A percentile compares a stretch with the other conserved stretches of the same genome.
These are phyloP conservation scores for Perdix hodgsoniae DNA, from an alignment of 2,797 vertebrate species.

Conservation along the genomic window DNA sequence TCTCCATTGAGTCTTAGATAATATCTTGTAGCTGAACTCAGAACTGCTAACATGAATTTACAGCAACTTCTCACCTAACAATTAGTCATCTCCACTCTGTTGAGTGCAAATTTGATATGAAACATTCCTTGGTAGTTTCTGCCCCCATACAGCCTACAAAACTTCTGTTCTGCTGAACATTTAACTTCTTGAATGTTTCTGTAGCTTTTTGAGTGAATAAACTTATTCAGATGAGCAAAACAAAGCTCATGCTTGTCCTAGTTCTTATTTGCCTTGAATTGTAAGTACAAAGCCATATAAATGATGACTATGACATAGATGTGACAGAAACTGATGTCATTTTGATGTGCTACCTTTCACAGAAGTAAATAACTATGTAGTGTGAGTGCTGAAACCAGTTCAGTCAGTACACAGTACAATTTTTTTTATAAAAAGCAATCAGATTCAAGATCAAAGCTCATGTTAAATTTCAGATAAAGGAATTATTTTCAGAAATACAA, in stretches of 20 bases:
- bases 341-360: neutral
- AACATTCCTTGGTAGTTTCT: conserved; percentile 64
- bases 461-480: neutral
- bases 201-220: conserved; percentile 35
- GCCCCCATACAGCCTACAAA: conserved; percentile 73
- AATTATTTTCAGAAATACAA: neutral
- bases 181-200: conserved; percentile 49
- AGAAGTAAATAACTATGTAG: neutral
- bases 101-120: conserved; percentile 56
- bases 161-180: conserved; percentile 66
- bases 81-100: conserved; percentile 66
- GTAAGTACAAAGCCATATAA: conserved; percentile 26
- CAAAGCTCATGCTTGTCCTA: conserved; percentile 19
- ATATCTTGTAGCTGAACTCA: conserved; percentile 45
- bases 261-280: conserved; percentile 36
- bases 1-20: conserved; percentile 40
- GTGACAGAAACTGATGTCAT: neutral
- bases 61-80: conserved; percentile 65
- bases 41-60: conserved; percentile 55
- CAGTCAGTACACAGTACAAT: neutral
- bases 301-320: neutral
- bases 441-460: neutral
- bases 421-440: neutral
- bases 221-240: conserved; percentile 49
- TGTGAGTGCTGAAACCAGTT: neutral